Evolutionary conservation across 2,888 invertebrate genomes (phyloP), one percentile per base, ranked within the genome.

Genomic region (Zeuzera pyrina): DNA sequence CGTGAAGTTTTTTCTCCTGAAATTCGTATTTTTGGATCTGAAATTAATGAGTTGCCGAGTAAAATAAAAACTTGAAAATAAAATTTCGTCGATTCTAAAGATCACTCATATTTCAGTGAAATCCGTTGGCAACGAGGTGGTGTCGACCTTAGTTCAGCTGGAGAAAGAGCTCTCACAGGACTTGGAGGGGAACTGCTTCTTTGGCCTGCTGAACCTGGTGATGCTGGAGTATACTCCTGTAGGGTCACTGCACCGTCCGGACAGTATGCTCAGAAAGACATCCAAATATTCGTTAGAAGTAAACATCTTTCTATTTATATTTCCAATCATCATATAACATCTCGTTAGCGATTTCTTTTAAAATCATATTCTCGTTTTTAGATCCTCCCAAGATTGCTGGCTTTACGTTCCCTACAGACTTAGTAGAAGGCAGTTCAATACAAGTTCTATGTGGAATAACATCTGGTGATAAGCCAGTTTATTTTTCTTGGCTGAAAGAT

Each of bases 351-450:
- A n/a, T n/a, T n/a, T n/a, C n/a, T n/a, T n/a, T n/a, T n/a, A n/a
- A n/a, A n/a, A n/a, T n/a, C n/a, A n/a, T n/a, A n/a, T n/a, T n/a
- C n/a, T n/a, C 7, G 22, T 41, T 62, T 53, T 24, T 71, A 89
- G 89, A 88, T 84, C 93, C 94, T 7, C 94, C 94, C 3, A 89
- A 92, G 54, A 90, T 94, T 59, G 92, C 93, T 45, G 91, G 93
- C 3, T 94, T 96, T 65, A 85, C 84, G 15, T 95, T 95, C 61
- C 93, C 94, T 0, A 85, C 88, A 33, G 92, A 91, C 57, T 84
- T 94, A 12, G 90, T 92, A 56, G 90, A 94, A 83, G 91, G 93
- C 37, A 91, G 94, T 57, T 86, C 94, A 30, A 90, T 92, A 42
- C 91, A 94, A 72, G 90, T 94, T 23, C 88, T 94, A 1, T 93